Base-by-base conservation (phyloP, 1,140 invertebrate genomes). In the Rhopalosiphum maidis region DNA sequence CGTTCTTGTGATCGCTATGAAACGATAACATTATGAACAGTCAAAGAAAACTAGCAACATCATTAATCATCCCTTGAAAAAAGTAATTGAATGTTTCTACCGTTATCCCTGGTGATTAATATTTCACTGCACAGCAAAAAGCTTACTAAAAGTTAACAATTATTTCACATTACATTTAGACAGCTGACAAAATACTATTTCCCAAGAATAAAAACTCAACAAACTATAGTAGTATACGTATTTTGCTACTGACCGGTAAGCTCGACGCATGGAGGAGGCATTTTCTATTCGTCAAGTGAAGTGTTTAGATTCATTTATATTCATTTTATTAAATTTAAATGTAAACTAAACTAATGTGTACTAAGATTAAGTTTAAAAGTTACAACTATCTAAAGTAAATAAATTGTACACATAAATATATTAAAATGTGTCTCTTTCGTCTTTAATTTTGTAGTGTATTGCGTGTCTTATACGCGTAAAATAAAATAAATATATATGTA, bases 31-130 rank as follows among this genome's bases (percentile, higher is more conserved):
- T 30, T 60, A 60, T 60, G 9, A 60, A 60, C 77, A 37, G 77
- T 82, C 35, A 82, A 82, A 82, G 35, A 82, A n/a, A 82, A 82
- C 25, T 82, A 82, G n/a, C 21, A 22, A 21, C 21, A 82, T 22
- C 77, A n/a, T 82, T 82, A 82, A 82, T 82, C n/a, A 82, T 35
- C 77, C 35, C 77, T 82, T 37, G 55, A 37, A 37, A 82, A 82
- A 37, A 82, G 77, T 82, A 82, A 82, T 82, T 82, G 77, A 82
- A 82, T 82, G 35, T 82, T 82, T 82, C 77, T 21, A 82, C 77
- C 35, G 35, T 82, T n/a, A 37, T 82, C 77, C 35, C 77, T 7
- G 7, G 77, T 37, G 77, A 35, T 82, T n/a, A 37, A 82, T 82
- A 37, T 37, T 82, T 82, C 77, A 37, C 35, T 21, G 6, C 6